These are phyloP conservation scores for Upupa epops DNA, from an alignment of 2,113 vertebrate species.

Conservation along the genomic window DNA sequence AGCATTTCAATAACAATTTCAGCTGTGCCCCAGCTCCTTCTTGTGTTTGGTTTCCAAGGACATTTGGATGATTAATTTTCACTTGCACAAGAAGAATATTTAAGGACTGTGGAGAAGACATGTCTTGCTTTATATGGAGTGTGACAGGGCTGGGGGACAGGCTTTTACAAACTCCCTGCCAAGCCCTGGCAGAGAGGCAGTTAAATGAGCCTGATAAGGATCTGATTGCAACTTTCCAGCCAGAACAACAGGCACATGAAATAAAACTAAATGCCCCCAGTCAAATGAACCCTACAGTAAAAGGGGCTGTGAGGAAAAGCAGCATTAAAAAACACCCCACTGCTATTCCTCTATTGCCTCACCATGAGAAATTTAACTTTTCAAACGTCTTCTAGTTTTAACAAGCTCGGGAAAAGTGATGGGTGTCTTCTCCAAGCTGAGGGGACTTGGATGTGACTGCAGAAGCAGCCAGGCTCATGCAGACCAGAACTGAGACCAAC, in stretches of 20 bases:
- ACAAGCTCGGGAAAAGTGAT: neutral
- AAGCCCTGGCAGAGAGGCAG: constrained; percentile 30
- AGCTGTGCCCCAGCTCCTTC: neutral
- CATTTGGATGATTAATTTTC: neutral
- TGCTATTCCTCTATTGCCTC: neutral
- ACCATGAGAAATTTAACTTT: neutral
- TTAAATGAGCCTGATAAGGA: constrained; percentile 52
- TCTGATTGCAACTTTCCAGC: constrained; percentile 31
- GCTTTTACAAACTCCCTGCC: constrained; percentile 9
- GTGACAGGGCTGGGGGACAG: neutral
- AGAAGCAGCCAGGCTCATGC: neutral
- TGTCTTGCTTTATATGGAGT: constrained; percentile 48
- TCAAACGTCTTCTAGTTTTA: neutral
- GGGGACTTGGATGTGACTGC: rapidly evolving
- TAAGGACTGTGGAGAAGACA: neutral
- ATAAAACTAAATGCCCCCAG: constrained; percentile 8
- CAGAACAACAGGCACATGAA: constrained; percentile 26
- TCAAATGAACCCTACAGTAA: constrained; percentile 14
- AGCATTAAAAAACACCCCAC: neutral
- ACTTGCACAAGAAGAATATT: constrained; percentile 3
- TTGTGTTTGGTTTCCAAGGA: neutral
- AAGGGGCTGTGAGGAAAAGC: neutral
- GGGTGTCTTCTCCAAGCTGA: neutral
- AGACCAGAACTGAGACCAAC: rapidly evolving
- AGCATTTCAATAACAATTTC: constrained; percentile 13